These are phyloP conservation scores for Xiphophorus maculatus DNA, from an alignment of 2,113 vertebrate genomes.

Conservation along the genomic window DNA sequence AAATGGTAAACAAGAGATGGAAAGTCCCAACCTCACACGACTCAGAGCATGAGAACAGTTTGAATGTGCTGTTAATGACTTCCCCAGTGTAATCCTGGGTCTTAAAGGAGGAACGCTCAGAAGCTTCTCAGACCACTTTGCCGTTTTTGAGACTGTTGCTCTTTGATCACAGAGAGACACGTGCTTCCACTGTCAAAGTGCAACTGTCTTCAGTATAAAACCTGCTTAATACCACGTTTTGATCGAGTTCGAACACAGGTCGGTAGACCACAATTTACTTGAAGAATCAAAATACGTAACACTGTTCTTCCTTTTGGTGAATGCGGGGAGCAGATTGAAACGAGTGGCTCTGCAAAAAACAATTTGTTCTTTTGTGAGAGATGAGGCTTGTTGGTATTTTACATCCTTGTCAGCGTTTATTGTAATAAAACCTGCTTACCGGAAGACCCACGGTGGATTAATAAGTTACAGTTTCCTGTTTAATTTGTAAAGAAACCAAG, in stretches of 20 bases:
- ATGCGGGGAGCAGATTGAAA: background rate
- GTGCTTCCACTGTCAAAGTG: background rate
- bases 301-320: background rate
- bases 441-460: background rate
- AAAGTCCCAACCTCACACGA: slow-evolving; percentile 48
- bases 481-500: background rate
- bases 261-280: slow-evolving; percentile 18
- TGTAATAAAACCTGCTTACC: background rate
- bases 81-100: slow-evolving; percentile 53
- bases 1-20: slow-evolving; percentile 27
- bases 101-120: slow-evolving; percentile 50
- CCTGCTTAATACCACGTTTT: slow-evolving; percentile 5
- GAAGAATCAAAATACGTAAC: background rate
- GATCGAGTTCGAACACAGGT: slow-evolving; percentile 33
- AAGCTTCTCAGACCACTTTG: slow-evolving; percentile 6
- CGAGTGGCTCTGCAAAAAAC: background rate
- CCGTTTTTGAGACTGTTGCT: slow-evolving; percentile 34
- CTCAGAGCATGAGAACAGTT: slow-evolving; percentile 55
- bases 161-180: slow-evolving; percentile 24
- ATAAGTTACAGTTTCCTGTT: background rate
- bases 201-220: background rate
- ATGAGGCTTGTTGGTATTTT: background rate
- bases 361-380: background rate
- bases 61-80: slow-evolving; percentile 45
- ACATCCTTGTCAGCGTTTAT: background rate